Evolutionary conservation across 2,113 vertebrate species (phyloP).

Genomic region (Equus przewalskii): DNA sequence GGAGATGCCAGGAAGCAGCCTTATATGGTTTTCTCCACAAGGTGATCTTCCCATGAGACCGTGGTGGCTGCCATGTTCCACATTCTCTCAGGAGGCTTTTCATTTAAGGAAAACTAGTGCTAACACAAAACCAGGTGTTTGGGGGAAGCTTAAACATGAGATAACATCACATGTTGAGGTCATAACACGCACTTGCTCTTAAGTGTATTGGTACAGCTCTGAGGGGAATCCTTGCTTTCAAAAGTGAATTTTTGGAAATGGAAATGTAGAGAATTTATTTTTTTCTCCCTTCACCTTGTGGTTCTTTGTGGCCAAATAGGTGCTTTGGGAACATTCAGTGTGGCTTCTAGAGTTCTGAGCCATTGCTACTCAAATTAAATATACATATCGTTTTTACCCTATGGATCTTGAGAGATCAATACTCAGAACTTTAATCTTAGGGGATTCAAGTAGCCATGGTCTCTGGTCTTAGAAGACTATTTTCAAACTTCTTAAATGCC

Average conservation of each 20-base stretch:
- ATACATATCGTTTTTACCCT: background rate
- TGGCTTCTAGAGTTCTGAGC: background rate
- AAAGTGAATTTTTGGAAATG: background rate
- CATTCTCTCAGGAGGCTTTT: background rate
- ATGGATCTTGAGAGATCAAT: background rate
- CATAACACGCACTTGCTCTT: background rate
- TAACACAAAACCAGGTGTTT: background rate
- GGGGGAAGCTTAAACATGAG: background rate
- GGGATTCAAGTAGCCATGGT: background rate
- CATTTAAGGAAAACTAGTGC: background rate
- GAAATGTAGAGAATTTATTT: background rate
- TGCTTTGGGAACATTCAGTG: background rate
- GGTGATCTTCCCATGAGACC: background rate
- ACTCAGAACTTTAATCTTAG: background rate
- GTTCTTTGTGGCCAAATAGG: background rate
- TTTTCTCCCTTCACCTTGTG: background rate
- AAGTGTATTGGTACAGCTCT: background rate
- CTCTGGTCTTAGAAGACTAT: conserved; percentile 20
- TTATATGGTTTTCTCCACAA: background rate
- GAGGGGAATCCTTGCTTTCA: background rate
- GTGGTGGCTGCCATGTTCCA: background rate
- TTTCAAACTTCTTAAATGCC: conserved; percentile 21
- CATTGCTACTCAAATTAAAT: background rate
- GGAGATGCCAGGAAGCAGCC: background rate
- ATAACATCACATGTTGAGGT: background rate